phyloP scores from a whole-genome alignment of 2,113 vertebrate genomes.

The Sakesphorus luctuosus region DNA sequence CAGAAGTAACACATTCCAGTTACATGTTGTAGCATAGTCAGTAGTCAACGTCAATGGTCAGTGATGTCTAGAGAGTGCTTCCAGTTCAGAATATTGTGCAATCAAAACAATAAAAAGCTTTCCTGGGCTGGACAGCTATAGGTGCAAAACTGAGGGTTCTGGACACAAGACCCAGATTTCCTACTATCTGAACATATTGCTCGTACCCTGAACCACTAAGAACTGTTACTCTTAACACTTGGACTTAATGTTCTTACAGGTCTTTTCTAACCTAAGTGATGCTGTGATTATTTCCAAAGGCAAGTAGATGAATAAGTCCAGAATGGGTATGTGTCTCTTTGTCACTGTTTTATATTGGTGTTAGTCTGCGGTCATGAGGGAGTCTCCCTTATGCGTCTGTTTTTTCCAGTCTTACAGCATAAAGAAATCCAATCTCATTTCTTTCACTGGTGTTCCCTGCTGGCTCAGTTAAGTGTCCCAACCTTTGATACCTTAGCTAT shows the following conservation, averaged over 20 bases:
- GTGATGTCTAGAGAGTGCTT: background rate
- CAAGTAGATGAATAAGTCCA: background rate
- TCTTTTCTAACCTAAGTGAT: background rate
- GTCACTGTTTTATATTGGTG: background rate
- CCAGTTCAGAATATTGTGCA: background rate
- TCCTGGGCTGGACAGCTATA: background rate
- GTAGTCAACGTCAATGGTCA: background rate
- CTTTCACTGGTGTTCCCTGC: background rate
- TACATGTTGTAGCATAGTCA: background rate
- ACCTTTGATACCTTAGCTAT: background rate
- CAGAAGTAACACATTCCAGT: background rate
- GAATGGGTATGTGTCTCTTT: background rate
- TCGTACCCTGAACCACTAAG: background rate
- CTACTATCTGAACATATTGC: background rate
- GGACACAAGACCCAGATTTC: background rate
- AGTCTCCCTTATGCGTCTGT: background rate
- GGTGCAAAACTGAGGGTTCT: background rate
- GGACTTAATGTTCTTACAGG: background rate
- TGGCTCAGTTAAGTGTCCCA: background rate
- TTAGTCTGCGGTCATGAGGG: rapidly evolving
- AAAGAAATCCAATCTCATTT: background rate
- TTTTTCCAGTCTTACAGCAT: background rate
- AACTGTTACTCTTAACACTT: background rate
- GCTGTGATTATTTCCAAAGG: background rate
- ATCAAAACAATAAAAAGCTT: background rate